A percentile compares a stretch with the other conserved stretches of the same genome.
These are phyloP conservation scores for Hypomesus transpacificus DNA, from an alignment of 2,113 vertebrate genomes.

Conservation along the genomic window DNA sequence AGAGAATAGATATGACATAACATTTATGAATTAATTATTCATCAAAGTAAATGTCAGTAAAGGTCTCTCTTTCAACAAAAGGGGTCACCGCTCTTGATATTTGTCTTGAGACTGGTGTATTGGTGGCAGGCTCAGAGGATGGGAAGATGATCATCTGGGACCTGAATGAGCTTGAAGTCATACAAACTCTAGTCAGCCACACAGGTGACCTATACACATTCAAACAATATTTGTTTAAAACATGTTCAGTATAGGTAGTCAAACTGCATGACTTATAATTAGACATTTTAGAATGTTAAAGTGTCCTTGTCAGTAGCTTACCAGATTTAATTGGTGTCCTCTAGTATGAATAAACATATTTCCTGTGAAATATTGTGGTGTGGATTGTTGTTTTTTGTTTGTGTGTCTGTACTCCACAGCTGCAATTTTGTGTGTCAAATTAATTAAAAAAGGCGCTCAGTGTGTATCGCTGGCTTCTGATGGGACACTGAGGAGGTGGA, in stretches of 20 bases:
- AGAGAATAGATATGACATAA: too few species aligned
- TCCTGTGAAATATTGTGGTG: not conserved
- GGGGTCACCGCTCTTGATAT: conserved; percentile 69
- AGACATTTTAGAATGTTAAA: too few species aligned
- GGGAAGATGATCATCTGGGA: conserved; percentile 72
- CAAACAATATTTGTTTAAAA: too few species aligned
- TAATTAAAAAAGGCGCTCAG: conserved; percentile 50
- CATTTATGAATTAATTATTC: too few species aligned
- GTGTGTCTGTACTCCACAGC: conserved; percentile 48
- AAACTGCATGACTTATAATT: too few species aligned
- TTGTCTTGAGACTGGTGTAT: conserved; percentile 54
- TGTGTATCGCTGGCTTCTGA: conserved; percentile 75
- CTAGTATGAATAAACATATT: not conserved
- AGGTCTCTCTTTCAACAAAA: conserved; percentile 23
- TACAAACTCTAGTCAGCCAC: conserved; percentile 70
- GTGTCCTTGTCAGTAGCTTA: too few species aligned
- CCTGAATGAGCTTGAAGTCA: conserved; percentile 57
- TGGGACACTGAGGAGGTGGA: conserved; percentile 69
- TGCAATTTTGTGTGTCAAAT: conserved; percentile 62
- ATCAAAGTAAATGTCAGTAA: too few species aligned
- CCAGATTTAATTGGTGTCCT: too few species aligned
- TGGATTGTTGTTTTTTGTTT: not conserved
- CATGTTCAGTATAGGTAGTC: too few species aligned
- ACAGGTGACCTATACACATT: conserved; percentile 55
- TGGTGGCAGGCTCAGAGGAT: conserved; percentile 72